phyloP scores from a whole-genome alignment of 1,140 invertebrate species.

The Cataglyphis hispanica region DNA sequence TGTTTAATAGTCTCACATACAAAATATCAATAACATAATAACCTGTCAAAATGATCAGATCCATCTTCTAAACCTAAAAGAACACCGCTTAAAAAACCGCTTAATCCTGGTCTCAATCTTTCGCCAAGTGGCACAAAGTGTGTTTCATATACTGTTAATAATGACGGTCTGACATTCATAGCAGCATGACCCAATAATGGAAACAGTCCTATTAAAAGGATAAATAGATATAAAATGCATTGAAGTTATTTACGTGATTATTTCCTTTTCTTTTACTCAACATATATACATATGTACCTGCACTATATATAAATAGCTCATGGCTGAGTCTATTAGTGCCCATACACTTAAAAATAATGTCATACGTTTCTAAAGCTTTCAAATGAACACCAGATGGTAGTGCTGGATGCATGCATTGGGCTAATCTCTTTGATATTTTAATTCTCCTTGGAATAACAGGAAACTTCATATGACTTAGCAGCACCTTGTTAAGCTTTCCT shows the following conservation, averaged over 20 bases:
- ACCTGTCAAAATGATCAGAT: constrained; percentile 95
- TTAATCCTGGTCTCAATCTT: constrained; percentile 93
- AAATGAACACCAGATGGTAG: constrained; percentile 97
- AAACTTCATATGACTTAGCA: constrained; percentile 92
- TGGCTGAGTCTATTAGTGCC: constrained; percentile 93
- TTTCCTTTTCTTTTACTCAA: neutral
- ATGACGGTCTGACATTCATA: constrained; percentile 94
- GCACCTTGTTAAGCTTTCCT: constrained; percentile 96
- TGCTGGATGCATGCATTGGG: constrained; percentile 98
- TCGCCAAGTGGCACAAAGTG: constrained; percentile 96
- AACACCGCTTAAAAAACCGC: constrained; percentile 95
- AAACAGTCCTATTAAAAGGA: constrained; percentile 91
- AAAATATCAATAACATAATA: neutral
- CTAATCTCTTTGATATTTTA: constrained; percentile 96
- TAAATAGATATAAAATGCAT: constrained; percentile 39
- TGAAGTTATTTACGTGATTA: constrained; percentile 11
- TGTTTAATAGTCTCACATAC: neutral
- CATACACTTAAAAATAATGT: constrained; percentile 97
- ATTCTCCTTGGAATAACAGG: constrained; percentile 96
- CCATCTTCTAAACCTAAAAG: constrained; percentile 96
- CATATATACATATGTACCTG: constrained; percentile 86
- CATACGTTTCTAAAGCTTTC: constrained; percentile 97
- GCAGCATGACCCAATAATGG: constrained; percentile 96
- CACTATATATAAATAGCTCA: constrained; percentile 95
- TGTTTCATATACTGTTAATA: constrained; percentile 96